These are phyloP conservation scores for Melitaea athalia DNA, from an alignment of 2,888 invertebrate species.

Conservation along the genomic window DNA sequence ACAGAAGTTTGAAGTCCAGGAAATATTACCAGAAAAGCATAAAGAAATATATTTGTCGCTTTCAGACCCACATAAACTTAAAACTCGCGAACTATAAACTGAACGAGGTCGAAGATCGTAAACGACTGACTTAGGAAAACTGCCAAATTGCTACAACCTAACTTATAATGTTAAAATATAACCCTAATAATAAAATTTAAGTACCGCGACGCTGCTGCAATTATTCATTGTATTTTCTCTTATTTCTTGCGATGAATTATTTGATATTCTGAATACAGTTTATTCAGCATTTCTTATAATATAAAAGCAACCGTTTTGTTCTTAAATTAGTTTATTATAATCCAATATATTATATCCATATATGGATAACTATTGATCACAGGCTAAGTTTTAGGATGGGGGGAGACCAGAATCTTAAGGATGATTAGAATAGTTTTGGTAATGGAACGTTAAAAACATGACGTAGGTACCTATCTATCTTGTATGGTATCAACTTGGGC, in stretches of 20 bases:
- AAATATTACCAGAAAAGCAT: background rate
- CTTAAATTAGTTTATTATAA: too few relatives aligned
- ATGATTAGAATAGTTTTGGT: too few relatives aligned
- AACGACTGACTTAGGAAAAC: conserved; percentile 30
- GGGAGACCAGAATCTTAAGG: too few relatives aligned
- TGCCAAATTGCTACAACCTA: conserved; percentile 29
- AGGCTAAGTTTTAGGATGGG: too few relatives aligned
- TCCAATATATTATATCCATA: too few relatives aligned
- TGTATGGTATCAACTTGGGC: too few relatives aligned
- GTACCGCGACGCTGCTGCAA: background rate
- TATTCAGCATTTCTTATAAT: background rate
- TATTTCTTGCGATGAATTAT: background rate
- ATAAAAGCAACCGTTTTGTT: too few relatives aligned
- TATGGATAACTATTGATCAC: too few relatives aligned
- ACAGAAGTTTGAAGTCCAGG: background rate
- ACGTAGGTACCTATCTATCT: too few relatives aligned
- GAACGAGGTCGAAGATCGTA: conserved; percentile 35
- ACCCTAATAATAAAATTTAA: conserved; percentile 25
- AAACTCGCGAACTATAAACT: conserved; percentile 28
- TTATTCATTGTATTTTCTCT: background rate
- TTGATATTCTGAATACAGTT: background rate
- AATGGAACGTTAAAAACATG: too few relatives aligned
- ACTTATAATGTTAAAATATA: conserved; percentile 14
- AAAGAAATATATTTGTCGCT: conserved; percentile 21
- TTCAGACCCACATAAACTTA: conserved; percentile 20